Evolutionary conservation across 2,888 invertebrate genomes (phyloP), one percentile per base, ranked within the genome.

Genomic region (Euspilapteryx auroguttella): DNA sequence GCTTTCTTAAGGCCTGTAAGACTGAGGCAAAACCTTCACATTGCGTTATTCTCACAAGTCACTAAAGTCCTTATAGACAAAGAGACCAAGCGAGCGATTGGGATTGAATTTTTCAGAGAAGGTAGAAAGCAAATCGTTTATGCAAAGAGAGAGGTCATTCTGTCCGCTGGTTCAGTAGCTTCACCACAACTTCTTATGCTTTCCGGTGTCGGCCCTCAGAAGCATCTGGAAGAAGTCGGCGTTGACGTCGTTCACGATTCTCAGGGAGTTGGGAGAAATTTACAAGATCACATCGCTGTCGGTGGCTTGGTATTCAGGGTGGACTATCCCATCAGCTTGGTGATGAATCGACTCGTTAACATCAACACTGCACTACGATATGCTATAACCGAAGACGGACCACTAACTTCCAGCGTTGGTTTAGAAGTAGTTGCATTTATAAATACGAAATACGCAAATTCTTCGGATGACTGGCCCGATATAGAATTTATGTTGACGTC

Each of bases 121-220:
- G 86, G 85, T 0, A 53, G 54, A 5, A 76, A 77, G 11, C 81
- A 81, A 44, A 77, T 78, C 0, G 83, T 84, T 0, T 77, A 80
- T 37, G 91, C 92, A 1, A 80, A 79, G 33, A 81, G 85, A 38
- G 92, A 92, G 62, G 88, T 95, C 1, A 89, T 95, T 34, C 52
- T 94, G 9, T 82, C 89, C 1, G 93, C 89, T 0, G 98, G 98
- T 1, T 86, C 97, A 1, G 86, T 99, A 34, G 94, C 86, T 38
- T 84, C 89, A 0, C 95, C 97, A 0, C 97, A 98, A 44, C 55
- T 98, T 7, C 78, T 99, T 31, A 88, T 97, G 89, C 68, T 98
- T 43, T 86, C 85, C 15, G 98, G 98, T 1, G 68, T 97, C 2
- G 94, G 94, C 2, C 89, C 90, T 0, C 78, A 71, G 12, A 55